Evolutionary conservation across 1,140 invertebrate genomes (phyloP), one percentile per base, ranked within the genome.

Genomic region (Monochamus saltuarius): DNA sequence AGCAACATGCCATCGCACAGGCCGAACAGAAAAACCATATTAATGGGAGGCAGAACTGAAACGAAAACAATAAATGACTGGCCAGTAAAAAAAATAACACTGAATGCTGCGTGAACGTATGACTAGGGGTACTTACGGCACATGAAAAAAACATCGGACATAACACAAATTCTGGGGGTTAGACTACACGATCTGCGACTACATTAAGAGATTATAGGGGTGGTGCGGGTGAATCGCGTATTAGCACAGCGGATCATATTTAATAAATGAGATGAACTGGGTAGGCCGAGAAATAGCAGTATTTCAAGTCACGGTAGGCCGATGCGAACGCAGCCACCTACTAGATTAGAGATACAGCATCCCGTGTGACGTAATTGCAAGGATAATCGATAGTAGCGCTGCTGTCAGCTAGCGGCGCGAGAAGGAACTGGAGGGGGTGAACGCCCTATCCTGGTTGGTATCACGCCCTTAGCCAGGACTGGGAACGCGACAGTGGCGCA

Each of bases 381-480:
- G 65, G 69, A 75, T 73, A 75, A 75, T 75, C 74, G 74, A 75
- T 75, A 70, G 68, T 53, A 70, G 73, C 73, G 73, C 74, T 73
- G 61, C 65, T 59, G 63, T 47, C 65, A 59, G 58, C 61, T 62
- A 43, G 66, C 71, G 70, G 70, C 54, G 34, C 38, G 42, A 56
- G 46, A 43, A 7, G 19, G 63, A 70, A 73, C 67, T 64, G 69
- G 64, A 29, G 42, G 59, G 71, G 74, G 73, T 75, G 74, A 75
- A 75, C 74, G 74, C 74, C 74, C 74, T 74, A 62, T 64, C 61
- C 64, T 65, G 14, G 29, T 53, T 11, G 29, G 36, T 39, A 53
- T 42, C 38, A 53, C 51, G 51, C 51, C 51, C 51, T 53, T n/a
- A 38, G 38, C 29, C 51, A 39, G 51, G 50, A 50, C 22, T 36